Percentiles rank a stretch among this genome's conserved stretches.
phyloP scores from a whole-genome alignment of 2,113 vertebrate genomes.

The Alethe diademata region DNA sequence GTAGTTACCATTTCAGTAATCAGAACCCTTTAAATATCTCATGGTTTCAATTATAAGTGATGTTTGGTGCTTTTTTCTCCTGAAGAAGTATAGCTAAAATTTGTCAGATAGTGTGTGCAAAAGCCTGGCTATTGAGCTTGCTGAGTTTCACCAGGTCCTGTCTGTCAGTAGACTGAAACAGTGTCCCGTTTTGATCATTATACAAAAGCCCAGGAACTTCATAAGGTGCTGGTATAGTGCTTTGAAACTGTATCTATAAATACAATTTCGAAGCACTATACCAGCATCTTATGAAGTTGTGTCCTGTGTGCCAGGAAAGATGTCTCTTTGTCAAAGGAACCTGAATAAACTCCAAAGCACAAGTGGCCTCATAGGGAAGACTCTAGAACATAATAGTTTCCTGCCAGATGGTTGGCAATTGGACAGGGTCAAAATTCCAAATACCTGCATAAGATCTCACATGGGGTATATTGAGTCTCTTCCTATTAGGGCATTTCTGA shows the following conservation, averaged over 20 bases:
- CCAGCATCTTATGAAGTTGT: neutral
- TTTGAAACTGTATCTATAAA: neutral
- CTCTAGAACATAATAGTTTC: neutral
- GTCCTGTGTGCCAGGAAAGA: neutral
- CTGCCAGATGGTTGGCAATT: neutral
- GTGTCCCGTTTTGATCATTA: neutral
- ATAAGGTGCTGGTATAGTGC: neutral
- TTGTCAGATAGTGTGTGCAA: neutral
- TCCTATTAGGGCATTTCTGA: neutral
- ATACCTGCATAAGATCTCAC: neutral
- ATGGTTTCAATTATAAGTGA: neutral
- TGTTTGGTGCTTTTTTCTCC: neutral
- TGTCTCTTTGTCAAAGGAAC: neutral
- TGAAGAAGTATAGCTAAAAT: neutral
- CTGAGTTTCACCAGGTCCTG: neutral
- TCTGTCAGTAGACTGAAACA: neutral
- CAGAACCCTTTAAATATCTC: neutral
- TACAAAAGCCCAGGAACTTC: neutral
- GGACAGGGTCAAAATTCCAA: neutral
- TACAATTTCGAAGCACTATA: neutral
- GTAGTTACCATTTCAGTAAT: neutral
- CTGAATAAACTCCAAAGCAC: neutral
- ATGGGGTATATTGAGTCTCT: neutral
- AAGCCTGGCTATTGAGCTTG: neutral
- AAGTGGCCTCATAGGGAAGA: neutral